These are phyloP conservation scores for Phymorhynchus buccinoides DNA, from an alignment of 1,140 invertebrate genomes.

Conservation along the genomic window DNA sequence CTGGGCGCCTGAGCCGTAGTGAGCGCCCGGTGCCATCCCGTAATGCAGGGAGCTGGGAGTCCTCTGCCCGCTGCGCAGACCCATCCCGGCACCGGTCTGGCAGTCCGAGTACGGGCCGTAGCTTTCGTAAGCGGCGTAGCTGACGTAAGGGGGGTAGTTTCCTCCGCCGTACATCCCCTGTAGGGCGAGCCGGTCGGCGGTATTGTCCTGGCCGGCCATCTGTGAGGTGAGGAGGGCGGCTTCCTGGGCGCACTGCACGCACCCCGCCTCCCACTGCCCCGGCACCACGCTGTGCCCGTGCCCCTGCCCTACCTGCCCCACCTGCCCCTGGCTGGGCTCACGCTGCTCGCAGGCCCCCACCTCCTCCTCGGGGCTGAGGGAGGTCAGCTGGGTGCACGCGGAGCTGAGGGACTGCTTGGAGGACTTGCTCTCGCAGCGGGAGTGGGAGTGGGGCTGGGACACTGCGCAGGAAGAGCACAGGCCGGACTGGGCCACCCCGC, in stretches of 20 bases:
- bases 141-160: background rate
- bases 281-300: conserved; percentile 28
- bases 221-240: conserved; percentile 29
- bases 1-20: conserved; percentile 25
- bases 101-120: background rate
- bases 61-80: conserved; percentile 29
- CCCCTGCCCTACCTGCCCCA: background rate
- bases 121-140: conserved; percentile 23
- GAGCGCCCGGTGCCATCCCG: conserved; percentile 11
- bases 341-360: conserved; percentile 35
- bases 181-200: background rate
- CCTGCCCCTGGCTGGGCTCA: conserved; percentile 23
- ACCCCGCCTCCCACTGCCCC: conserved; percentile 33
- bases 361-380: conserved; percentile 48
- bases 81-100: conserved; percentile 6
- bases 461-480: conserved; percentile 4
- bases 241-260: conserved; percentile 21
- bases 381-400: conserved; percentile 48
- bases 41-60: conserved; percentile 30
- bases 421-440: conserved; percentile 48
- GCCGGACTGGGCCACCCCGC: background rate
- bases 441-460: conserved; percentile 32
- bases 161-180: background rate
- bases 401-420: conserved; percentile 50
- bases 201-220: conserved; percentile 24